phyloP scores from a whole-genome alignment of 2,888 invertebrate species.

The Entomobrya proxima region DNA sequence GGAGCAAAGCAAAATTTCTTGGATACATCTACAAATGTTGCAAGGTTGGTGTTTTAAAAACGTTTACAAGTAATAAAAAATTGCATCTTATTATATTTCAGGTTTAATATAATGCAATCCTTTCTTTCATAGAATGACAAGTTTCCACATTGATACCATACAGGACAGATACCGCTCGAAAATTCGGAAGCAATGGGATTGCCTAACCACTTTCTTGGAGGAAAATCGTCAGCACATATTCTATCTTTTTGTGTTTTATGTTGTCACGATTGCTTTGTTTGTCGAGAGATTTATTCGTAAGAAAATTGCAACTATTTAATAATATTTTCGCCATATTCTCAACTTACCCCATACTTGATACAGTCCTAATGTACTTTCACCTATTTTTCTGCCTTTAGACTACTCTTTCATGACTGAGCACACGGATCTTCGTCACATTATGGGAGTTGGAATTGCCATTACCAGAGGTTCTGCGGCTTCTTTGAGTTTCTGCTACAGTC shows the following conservation, averaged over 20 bases:
- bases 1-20: slow-evolving; percentile 96
- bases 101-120: too few relatives aligned
- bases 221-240: slow-evolving; percentile 97
- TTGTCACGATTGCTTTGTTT: slow-evolving; percentile 94
- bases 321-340: too few relatives aligned
- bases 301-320: slow-evolving; percentile 75
- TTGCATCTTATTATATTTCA: neutral
- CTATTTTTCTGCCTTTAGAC: slow-evolving; percentile 79
- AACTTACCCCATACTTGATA: too few relatives aligned
- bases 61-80: neutral
- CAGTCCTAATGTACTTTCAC: neutral
- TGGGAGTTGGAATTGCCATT: slow-evolving; percentile 97
- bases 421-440: slow-evolving; percentile 94
- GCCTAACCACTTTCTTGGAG: slow-evolving; percentile 92
- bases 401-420: slow-evolving; percentile 98
- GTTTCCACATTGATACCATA: slow-evolving; percentile 91
- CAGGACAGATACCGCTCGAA: slow-evolving; percentile 84
- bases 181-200: slow-evolving; percentile 88
- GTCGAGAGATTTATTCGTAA: slow-evolving; percentile 95
- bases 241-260: slow-evolving; percentile 95
- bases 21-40: slow-evolving; percentile 95
- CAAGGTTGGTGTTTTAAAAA: slow-evolving; percentile 78
- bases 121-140: slow-evolving; percentile 87
- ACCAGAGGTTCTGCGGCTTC: slow-evolving; percentile 96
- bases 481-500: slow-evolving; percentile 94